phyloP scores from a whole-genome alignment of 2,113 vertebrate genomes.

The Grallaria varia region DNA sequence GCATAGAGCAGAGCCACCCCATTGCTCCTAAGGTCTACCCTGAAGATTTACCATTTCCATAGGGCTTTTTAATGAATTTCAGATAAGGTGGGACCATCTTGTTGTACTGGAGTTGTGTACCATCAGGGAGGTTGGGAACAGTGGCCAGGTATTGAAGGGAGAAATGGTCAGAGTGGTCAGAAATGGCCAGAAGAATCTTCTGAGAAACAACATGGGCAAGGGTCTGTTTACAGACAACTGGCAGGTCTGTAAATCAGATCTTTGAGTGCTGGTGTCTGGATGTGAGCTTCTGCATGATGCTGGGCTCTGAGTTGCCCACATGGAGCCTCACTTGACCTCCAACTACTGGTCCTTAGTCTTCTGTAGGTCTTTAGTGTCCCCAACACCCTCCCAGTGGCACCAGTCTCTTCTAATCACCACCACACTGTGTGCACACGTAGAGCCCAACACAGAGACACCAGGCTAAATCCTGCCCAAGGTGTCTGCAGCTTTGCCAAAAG shows the following conservation, averaged over 20 bases:
- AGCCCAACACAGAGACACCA: fast-evolving
- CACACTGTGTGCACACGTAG: fast-evolving
- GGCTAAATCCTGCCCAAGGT: neutral
- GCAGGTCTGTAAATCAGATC: neutral
- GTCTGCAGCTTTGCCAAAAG: neutral
- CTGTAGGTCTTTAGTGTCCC: neutral
- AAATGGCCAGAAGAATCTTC: neutral
- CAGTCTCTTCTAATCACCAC: neutral
- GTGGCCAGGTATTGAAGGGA: neutral
- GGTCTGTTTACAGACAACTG: too few species aligned
- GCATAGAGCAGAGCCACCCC: neutral
- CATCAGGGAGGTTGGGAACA: neutral
- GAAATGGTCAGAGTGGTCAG: neutral
- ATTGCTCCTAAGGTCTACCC: neutral
- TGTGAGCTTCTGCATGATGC: neutral
- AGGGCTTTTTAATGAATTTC: neutral
- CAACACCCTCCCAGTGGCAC: neutral
- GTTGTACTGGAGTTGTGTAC: neutral
- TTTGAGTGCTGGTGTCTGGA: neutral
- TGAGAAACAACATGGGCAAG: fast-evolving
- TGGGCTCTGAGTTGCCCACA: neutral
- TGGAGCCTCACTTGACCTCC: fast-evolving
- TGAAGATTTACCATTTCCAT: neutral
- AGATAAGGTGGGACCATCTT: neutral
- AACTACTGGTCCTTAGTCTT: neutral